phyloP scores from a whole-genome alignment of 1,140 invertebrate genomes.

The Cyclargus thomasi region DNA sequence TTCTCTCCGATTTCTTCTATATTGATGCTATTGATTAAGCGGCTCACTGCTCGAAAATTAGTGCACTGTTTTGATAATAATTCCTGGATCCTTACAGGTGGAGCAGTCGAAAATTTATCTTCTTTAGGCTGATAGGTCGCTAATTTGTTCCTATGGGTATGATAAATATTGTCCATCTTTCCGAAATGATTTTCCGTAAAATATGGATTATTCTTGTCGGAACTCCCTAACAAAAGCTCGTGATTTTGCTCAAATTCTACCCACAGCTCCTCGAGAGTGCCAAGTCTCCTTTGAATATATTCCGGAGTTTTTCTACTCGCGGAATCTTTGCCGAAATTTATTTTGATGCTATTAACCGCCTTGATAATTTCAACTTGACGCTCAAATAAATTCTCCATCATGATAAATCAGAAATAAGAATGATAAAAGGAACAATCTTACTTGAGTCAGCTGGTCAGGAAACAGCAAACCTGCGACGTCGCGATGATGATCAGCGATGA shows the following conservation, averaged over 20 bases:
- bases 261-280: constrained; percentile 14
- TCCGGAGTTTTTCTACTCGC: constrained; percentile 17
- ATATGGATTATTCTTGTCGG: constrained; percentile 19
- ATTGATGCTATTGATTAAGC: constrained; percentile 6
- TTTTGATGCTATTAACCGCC: constrained; percentile 3
- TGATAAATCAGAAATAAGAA: not conserved
- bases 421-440: constrained; percentile 24
- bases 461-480: not conserved
- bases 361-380: constrained; percentile 20
- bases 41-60: constrained; percentile 16
- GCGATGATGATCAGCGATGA: no score
- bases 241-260: constrained; percentile 20
- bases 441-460: constrained; percentile 13
- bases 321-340: constrained; percentile 21
- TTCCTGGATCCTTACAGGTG: constrained; percentile 14
- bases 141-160: not conserved
- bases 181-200: constrained; percentile 17
- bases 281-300: constrained; percentile 14
- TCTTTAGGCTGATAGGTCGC: constrained; percentile 3
- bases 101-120: constrained; percentile 2
- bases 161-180: not conserved
- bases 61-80: constrained; percentile 16
- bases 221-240: not conserved
- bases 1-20: constrained; percentile 13
- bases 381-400: constrained; percentile 17